Conservation (phyloP, 92 coral and sea anemone species). For the Phymanthus crucifer region DNA sequence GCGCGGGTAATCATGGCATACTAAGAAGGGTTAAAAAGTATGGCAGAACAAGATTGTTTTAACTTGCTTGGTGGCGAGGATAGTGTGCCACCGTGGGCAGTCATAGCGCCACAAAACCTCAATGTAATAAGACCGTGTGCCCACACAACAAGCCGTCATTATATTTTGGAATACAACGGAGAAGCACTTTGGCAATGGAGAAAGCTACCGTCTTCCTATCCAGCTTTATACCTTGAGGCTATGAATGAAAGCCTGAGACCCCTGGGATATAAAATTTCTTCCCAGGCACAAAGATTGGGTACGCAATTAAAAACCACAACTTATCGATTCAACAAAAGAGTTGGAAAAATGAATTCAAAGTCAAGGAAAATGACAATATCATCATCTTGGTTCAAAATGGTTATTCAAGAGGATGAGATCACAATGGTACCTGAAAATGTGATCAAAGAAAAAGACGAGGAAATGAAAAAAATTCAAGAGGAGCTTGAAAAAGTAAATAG, state of each 20-base stretch:
- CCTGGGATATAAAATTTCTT: neutral
- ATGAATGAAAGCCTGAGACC: neutral
- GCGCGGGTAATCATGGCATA: neutral
- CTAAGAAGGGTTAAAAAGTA: no score
- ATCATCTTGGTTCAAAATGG: neutral
- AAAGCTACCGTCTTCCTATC: neutral
- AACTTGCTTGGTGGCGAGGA: no score
- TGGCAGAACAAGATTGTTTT: no score
- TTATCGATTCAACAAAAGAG: neutral
- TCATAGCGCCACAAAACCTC: no score
- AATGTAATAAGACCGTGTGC: no score
- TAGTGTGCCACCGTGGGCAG: no score
- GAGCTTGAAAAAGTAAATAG: neutral
- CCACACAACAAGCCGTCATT: neutral
- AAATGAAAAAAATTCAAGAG: neutral
- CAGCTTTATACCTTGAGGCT: neutral
- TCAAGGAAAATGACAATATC: neutral
- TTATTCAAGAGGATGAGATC: neutral
- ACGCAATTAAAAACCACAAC: neutral
- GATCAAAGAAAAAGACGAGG: neutral
- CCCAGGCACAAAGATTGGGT: neutral
- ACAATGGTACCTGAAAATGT: neutral
- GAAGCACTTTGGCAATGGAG: constrained; percentile 1
- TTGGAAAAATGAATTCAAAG: neutral
- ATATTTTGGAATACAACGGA: neutral